These are phyloP conservation scores for Meloidogyne floridensis DNA, from an alignment of 1,140 invertebrate species.

Conservation along the genomic window DNA sequence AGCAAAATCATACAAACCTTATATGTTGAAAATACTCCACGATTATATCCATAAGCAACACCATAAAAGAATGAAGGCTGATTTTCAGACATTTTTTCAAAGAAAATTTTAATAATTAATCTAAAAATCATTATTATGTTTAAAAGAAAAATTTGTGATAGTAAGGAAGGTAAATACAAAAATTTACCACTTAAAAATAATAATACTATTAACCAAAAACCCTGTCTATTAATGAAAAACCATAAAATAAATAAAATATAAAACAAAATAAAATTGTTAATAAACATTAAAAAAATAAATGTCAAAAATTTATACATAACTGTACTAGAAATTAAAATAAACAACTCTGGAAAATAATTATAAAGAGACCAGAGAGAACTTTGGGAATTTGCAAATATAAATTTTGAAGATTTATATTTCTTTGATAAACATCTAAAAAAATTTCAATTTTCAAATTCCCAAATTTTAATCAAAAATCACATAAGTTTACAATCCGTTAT, in stretches of 20 bases:
- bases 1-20: neutral
- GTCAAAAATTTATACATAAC: neutral
- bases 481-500: neutral
- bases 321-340: neutral
- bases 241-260: neutral
- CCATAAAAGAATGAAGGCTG: conserved; percentile 65
- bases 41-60: conserved; percentile 67
- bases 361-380: no score
- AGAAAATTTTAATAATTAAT: neutral
- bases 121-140: neutral
- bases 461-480: neutral
- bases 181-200: neutral
- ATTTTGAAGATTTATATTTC: neutral
- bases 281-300: neutral
- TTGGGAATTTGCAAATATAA: neutral
- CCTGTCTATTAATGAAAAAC: no score
- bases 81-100: neutral
- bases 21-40: conserved; percentile 63
- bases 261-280: conserved; percentile 7
- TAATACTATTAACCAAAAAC: no score
- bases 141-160: neutral
- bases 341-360: conserved; percentile 8
- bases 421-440: no score
- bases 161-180: neutral
- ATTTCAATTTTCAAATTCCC: neutral